These are phyloP conservation scores for Peromyscus maniculatus DNA, from an alignment of 2,113 vertebrate genomes.

Conservation along the genomic window DNA sequence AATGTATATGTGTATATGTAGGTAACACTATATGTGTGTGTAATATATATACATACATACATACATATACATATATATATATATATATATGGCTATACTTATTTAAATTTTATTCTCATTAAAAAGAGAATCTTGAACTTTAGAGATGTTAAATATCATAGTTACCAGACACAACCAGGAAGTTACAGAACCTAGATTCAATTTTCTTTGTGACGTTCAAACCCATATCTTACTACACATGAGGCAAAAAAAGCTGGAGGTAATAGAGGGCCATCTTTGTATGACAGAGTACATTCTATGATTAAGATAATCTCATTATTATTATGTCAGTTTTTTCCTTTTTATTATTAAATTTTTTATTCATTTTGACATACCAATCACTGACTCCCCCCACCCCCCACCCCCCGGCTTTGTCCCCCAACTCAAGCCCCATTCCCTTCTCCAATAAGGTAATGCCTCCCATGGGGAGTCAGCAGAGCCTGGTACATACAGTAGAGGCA, in stretches of 20 bases:
- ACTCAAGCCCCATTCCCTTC: no score
- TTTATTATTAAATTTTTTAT: no score
- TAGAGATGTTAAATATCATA: background rate
- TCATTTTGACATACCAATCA: no score
- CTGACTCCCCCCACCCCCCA: no score
- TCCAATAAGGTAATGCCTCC: no score
- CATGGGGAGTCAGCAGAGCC: no score
- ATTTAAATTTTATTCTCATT: slow-evolving; percentile 45
- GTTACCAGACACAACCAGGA: background rate
- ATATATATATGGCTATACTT: background rate
- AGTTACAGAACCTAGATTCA: background rate
- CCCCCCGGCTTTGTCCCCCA: no score
- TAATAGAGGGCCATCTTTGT: background rate
- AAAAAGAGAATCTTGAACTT: slow-evolving; percentile 35
- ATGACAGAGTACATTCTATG: background rate
- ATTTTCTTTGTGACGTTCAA: background rate
- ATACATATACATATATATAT: no score
- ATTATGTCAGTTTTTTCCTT: background rate
- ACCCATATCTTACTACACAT: background rate
- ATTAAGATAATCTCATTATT: background rate
- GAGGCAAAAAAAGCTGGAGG: background rate
- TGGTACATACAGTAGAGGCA: no score
- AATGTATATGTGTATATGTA: background rate
- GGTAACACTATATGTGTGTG: background rate
- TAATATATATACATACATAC: no score